Conservation (phyloP, 2,113 vertebrate species). For the Lates calcarifer region DNA sequence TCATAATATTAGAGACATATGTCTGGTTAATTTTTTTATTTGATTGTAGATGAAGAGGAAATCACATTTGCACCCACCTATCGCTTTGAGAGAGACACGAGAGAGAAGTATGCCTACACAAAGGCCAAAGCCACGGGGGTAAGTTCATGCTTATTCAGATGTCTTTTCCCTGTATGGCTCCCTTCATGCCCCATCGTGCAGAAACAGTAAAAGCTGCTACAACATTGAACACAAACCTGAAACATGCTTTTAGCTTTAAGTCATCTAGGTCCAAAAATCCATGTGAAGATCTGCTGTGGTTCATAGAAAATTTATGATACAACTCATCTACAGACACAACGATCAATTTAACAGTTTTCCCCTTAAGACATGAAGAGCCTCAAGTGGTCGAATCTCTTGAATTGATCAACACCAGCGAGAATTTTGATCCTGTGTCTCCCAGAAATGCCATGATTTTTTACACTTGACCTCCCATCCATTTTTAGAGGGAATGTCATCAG, state of each 20-base stretch:
- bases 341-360: background rate
- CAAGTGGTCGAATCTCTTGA: background rate
- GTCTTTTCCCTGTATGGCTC: slow-evolving; percentile 35
- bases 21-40: background rate
- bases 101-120: slow-evolving; percentile 95
- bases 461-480: background rate
- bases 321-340: background rate
- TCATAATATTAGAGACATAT: background rate
- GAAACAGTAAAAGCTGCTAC: background rate
- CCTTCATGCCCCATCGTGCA: background rate
- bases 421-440: background rate
- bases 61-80: slow-evolving; percentile 97
- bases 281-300: background rate
- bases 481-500: background rate
- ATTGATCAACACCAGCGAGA: background rate
- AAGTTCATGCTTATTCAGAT: slow-evolving; percentile 53
- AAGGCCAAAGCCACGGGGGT: slow-evolving; percentile 98
- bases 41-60: slow-evolving; percentile 93
- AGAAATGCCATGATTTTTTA: background rate
- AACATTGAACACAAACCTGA: background rate
- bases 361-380: background rate
- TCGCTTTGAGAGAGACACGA: slow-evolving; percentile 92
- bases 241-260: background rate
- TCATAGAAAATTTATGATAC: background rate
- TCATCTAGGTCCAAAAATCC: background rate